phyloP scores from a whole-genome alignment of 2,113 vertebrate genomes.

The Electrona antarctica region DNA sequence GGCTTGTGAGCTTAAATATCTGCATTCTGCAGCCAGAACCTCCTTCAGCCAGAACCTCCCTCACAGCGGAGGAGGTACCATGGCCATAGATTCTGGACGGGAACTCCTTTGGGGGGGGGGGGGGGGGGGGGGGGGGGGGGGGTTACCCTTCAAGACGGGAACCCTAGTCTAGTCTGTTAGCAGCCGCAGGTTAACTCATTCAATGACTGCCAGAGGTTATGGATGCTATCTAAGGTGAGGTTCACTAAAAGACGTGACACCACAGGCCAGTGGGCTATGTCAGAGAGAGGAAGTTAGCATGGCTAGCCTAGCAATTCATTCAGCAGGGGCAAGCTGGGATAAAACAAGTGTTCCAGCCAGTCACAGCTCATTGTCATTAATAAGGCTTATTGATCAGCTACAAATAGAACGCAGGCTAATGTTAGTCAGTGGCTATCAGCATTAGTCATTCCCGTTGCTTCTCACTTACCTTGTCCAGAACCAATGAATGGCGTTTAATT shows the following conservation, averaged over 20 bases:
- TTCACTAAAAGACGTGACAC: too few relatives aligned
- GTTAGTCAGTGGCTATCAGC: too few relatives aligned
- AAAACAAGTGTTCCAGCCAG: neutral
- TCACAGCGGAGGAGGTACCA: conserved; percentile 19
- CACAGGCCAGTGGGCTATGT: neutral
- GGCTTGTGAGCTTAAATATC: conserved; percentile 59
- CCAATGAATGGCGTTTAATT: conserved; percentile 39
- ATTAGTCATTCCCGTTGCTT: neutral
- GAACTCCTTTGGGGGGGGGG: too few relatives aligned
- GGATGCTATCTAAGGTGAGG: too few relatives aligned
- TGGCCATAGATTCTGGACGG: conserved; percentile 39
- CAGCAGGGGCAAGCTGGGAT: neutral
- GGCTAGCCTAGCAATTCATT: neutral
- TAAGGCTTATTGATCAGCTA: neutral
- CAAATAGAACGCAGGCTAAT: neutral
- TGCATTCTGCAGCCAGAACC: conserved; percentile 21
- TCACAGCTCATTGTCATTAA: neutral
- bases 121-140: too few relatives aligned
- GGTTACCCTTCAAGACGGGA: neutral
- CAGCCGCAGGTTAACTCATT: too few relatives aligned
- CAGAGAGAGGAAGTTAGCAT: neutral
- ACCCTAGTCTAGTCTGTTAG: conserved; percentile 24
- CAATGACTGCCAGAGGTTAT: too few relatives aligned
- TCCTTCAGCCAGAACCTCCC: neutral
- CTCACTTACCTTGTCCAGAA: neutral